Percentiles rank a stretch among this genome's conserved stretches.
Conservation (phyloP, 30 jellyfish, hydroid and myxozoan genomes). For the Aurelia coerulea region DNA sequence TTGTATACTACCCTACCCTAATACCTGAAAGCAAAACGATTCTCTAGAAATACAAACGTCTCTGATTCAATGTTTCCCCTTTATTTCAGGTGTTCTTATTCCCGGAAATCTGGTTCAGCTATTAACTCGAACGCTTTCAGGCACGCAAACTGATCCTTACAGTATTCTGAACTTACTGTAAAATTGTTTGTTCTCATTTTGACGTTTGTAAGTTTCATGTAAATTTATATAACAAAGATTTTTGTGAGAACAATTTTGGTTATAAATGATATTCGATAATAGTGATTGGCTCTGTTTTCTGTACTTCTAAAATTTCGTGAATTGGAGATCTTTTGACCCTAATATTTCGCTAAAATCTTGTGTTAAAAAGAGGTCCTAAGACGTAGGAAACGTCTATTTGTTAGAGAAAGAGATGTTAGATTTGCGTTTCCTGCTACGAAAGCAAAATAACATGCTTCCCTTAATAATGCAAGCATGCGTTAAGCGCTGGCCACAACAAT, state of each 20-base stretch:
- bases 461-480: too few species aligned
- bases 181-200: not conserved
- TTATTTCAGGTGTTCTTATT: conserved; percentile 73
- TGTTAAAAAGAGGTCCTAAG: too few species aligned
- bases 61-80: not conserved
- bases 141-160: conserved; percentile 46
- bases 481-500: too few species aligned
- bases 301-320: too few species aligned
- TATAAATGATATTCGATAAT: not conserved
- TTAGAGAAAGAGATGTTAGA: too few species aligned
- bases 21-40: too few species aligned
- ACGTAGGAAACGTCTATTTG: too few species aligned
- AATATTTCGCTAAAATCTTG: too few species aligned
- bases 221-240: conserved; percentile 27
- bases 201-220: conserved; percentile 37
- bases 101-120: conserved; percentile 83
- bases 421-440: too few species aligned
- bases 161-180: conserved; percentile 48
- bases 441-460: too few species aligned
- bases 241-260: conserved; percentile 42
- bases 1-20: too few species aligned
- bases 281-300: not conserved
- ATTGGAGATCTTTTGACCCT: too few species aligned
- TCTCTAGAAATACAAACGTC: not conserved
- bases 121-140: conserved; percentile 61